A percentile compares a stretch with the other conserved stretches of the same genome.
Evolutionary conservation across 2,113 vertebrate genomes (phyloP).

Genomic region (Anoura caudifer): DNA sequence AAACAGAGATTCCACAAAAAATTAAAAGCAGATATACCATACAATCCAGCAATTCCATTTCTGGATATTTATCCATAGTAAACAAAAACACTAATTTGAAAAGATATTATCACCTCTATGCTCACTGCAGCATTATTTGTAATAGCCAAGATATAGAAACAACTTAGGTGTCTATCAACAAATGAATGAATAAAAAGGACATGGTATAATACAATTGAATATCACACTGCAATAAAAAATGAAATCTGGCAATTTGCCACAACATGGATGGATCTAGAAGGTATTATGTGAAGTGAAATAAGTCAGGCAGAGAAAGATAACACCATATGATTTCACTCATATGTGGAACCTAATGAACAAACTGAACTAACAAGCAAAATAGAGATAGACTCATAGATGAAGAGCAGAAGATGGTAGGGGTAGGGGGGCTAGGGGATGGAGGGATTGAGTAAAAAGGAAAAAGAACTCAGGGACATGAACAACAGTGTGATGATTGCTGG

Average conservation of each 20-base stretch:
- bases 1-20: not conserved
- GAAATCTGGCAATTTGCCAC: not conserved
- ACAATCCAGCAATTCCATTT: not conserved
- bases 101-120: not conserved
- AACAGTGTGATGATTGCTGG: too few species aligned
- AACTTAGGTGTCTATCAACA: not conserved
- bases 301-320: not conserved
- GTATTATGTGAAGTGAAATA: not conserved
- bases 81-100: not conserved
- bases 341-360: not conserved
- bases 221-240: not conserved
- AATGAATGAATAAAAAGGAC: not conserved
- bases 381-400: not conserved
- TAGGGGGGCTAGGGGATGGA: not conserved
- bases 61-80: not conserved
- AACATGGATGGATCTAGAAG: not conserved
- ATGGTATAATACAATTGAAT: not conserved
- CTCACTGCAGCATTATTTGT: not conserved
- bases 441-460: not conserved
- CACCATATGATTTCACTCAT: not conserved
- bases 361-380: not conserved
- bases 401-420: not conserved
- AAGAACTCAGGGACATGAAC: not conserved
- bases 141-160: not conserved
- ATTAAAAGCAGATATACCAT: not conserved